Conservation (phyloP, 2,113 vertebrate genomes). For the Embiotoca jacksoni region DNA sequence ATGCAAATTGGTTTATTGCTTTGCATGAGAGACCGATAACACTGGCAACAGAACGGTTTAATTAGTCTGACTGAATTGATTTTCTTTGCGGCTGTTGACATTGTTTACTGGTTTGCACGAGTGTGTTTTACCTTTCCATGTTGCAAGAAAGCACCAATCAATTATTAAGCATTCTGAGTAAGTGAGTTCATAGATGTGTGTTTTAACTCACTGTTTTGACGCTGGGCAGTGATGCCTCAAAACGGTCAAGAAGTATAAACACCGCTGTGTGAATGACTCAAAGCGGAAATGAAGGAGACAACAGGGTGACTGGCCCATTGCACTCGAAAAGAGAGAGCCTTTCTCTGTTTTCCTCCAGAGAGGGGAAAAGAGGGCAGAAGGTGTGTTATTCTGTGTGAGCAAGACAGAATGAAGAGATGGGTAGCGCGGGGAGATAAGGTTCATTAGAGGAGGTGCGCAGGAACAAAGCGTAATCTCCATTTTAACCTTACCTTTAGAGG, state of each 20-base stretch:
- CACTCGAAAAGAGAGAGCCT: slow-evolving; percentile 42
- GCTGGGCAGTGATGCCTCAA: neutral
- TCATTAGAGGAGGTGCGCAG: slow-evolving; percentile 76
- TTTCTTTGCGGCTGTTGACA: neutral
- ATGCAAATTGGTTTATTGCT: neutral
- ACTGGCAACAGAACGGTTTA: neutral
- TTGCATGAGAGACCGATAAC: slow-evolving; percentile 8
- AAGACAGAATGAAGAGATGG: slow-evolving; percentile 65
- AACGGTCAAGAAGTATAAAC: slow-evolving; percentile 18
- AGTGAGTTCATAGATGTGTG: neutral
- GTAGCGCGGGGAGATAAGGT: slow-evolving; percentile 77
- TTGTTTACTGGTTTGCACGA: neutral
- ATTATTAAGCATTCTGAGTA: slow-evolving; percentile 14
- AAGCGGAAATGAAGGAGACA: slow-evolving; percentile 57
- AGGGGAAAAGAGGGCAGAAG: slow-evolving; percentile 42
- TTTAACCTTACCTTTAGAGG: slow-evolving; percentile 83
- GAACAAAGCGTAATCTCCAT: slow-evolving; percentile 82
- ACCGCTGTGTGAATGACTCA: slow-evolving; percentile 36
- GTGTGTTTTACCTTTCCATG: slow-evolving; percentile 10
- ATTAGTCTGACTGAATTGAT: neutral
- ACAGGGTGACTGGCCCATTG: slow-evolving; percentile 47
- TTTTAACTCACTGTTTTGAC: slow-evolving; percentile 10
- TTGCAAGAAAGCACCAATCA: neutral
- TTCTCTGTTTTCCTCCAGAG: slow-evolving; percentile 51
- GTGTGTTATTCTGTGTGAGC: slow-evolving; percentile 53